Evolutionary conservation across 2,797 vertebrate species (phyloP).

Genomic region (Enteromius paludinosus): DNA sequence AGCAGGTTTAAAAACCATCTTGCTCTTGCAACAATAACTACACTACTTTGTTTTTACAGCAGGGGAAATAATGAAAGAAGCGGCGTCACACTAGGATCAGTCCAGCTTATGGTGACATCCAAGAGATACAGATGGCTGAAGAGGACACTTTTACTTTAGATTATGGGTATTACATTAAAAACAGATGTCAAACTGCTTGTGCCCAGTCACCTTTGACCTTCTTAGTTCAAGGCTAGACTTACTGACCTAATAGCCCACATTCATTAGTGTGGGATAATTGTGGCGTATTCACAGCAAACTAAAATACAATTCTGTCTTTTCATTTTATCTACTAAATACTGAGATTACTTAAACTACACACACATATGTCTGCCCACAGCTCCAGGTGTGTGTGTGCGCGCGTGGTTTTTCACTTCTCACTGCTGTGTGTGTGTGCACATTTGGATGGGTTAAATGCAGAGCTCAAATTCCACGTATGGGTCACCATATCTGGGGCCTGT

Average conservation of each 20-base stretch:
- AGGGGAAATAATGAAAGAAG: not conserved
- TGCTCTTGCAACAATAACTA: not conserved
- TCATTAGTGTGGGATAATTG: not conserved
- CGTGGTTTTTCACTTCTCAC: too few species aligned
- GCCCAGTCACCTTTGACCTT: conserved; percentile 22
- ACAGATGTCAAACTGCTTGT: not conserved
- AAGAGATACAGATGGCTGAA: not conserved
- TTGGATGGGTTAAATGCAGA: too few species aligned
- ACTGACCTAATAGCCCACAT: not conserved
- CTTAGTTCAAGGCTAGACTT: conserved; percentile 32
- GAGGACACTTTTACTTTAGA: not conserved
- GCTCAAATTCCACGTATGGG: too few species aligned
- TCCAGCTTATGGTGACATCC: not conserved
- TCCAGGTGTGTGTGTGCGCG: too few species aligned
- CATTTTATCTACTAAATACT: not conserved
- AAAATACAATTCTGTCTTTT: not conserved
- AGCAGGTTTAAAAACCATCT: not conserved
- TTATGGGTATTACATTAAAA: not conserved
- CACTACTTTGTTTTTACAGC: not conserved
- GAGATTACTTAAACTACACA: not conserved
- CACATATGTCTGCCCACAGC: too few species aligned
- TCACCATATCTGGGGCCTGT: too few species aligned
- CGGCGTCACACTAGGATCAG: not conserved
- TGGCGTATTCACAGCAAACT: not conserved
- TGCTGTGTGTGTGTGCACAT: too few species aligned